Percentiles rank a stretch among this genome's conserved stretches.
These are phyloP conservation scores for Platycheirus rosarum DNA, from an alignment of 2,888 invertebrate genomes.

Conservation along the genomic window DNA sequence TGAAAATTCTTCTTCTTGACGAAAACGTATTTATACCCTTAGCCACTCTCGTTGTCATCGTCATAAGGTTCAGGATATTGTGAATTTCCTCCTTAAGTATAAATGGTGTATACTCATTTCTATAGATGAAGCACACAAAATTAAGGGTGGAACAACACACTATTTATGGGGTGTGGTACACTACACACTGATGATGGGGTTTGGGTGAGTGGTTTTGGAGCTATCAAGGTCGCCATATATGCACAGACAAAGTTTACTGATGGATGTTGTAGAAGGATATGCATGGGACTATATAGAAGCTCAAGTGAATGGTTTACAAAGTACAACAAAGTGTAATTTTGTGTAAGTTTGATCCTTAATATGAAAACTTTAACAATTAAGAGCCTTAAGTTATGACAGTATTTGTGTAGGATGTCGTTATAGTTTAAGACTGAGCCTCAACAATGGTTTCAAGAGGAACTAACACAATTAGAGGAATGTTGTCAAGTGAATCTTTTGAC, in stretches of 20 bases:
- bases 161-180: constrained; percentile 29
- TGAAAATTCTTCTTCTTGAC: constrained; percentile 53
- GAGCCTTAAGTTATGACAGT: constrained; percentile 55
- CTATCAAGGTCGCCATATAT: constrained; percentile 56
- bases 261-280: not conserved
- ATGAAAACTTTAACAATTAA: constrained; percentile 72
- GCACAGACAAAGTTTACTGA: constrained; percentile 44
- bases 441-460: constrained; percentile 33
- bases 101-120: constrained; percentile 27
- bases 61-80: constrained; percentile 56
- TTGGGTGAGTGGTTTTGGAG: constrained; percentile 12
- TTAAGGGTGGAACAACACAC: constrained; percentile 51
- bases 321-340: constrained; percentile 52
- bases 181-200: constrained; percentile 1
- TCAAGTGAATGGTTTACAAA: constrained; percentile 53
- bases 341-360: constrained; percentile 68
- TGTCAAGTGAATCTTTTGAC: constrained; percentile 6
- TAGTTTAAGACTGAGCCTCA: constrained; percentile 31
- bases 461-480: constrained; percentile 18
- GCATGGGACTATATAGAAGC: not conserved
- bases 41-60: constrained; percentile 23
- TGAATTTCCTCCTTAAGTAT: constrained; percentile 36
- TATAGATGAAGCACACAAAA: constrained; percentile 37
- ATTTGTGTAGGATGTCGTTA: constrained; percentile 50
- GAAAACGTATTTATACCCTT: constrained; percentile 30